Evolutionary conservation across 92 coral and sea anemone genomes (phyloP).

Genomic region (Virgularia gustaviana): DNA sequence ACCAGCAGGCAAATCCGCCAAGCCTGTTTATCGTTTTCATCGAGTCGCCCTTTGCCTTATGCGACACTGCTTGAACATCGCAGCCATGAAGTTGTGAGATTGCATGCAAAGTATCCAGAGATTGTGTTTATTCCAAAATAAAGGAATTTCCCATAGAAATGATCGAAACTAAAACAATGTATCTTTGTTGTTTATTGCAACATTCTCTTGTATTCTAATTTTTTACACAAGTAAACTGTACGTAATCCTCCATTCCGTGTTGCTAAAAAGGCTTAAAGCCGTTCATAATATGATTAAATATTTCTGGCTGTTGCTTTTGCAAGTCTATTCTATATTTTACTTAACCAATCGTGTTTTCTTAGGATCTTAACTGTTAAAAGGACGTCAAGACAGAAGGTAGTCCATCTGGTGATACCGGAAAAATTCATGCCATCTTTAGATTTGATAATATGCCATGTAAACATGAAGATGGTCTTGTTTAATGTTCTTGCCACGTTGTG

Average conservation of each 20-base stretch:
- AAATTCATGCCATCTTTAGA: background rate
- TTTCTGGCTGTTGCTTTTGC: too few species aligned
- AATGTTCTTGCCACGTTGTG: background rate
- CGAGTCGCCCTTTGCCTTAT: background rate
- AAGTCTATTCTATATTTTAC: too few species aligned
- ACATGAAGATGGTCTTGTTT: background rate
- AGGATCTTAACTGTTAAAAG: too few species aligned
- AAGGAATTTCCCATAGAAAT: too few species aligned
- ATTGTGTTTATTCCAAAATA: slow-evolving; percentile 15
- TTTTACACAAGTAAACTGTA: too few species aligned
- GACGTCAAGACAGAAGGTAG: background rate
- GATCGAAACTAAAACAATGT: too few species aligned
- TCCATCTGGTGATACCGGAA: background rate
- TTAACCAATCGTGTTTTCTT: too few species aligned
- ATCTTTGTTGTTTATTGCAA: too few species aligned
- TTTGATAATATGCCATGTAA: slow-evolving; percentile 1
- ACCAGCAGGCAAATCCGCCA: slow-evolving; percentile 37
- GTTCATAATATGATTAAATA: too few species aligned
- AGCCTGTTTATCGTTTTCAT: slow-evolving; percentile 5
- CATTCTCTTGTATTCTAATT: too few species aligned
- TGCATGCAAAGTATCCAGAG: background rate
- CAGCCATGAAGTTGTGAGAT: background rate
- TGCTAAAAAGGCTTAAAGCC: background rate
- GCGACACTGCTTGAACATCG: slow-evolving; percentile 5
- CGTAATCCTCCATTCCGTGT: background rate